phyloP scores from a whole-genome alignment of 92 coral and sea anemone species.

The Parazoanthus swiftii region DNA sequence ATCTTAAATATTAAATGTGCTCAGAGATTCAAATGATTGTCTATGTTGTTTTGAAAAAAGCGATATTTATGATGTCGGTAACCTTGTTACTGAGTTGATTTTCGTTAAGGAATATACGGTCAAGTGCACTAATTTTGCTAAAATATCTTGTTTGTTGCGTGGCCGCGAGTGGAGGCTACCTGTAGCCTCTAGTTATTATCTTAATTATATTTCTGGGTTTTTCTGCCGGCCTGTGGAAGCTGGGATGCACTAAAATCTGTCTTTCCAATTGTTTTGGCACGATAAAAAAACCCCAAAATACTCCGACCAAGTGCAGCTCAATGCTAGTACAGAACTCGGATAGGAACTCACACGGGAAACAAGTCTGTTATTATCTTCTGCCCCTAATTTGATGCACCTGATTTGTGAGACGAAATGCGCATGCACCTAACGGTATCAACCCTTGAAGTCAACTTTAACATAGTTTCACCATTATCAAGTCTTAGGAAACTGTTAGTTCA shows the following conservation, averaged over 20 bases:
- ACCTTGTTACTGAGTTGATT: no score
- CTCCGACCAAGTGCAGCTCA: background rate
- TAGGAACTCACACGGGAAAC: background rate
- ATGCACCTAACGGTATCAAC: background rate
- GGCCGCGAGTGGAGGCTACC: no score
- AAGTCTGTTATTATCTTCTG: background rate
- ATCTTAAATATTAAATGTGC: no score
- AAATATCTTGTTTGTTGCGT: no score
- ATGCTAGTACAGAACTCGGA: background rate
- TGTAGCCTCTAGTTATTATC: no score
- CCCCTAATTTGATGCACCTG: background rate
- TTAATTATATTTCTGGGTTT: background rate
- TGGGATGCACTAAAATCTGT: background rate
- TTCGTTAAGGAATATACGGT: no score
- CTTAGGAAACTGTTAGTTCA: background rate
- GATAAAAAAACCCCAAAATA: background rate
- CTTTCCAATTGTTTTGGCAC: background rate
- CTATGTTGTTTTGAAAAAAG: no score
- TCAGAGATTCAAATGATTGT: no score
- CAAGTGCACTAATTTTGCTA: no score
- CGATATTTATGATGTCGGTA: no score
- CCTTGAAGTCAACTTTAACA: background rate
- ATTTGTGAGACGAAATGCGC: background rate
- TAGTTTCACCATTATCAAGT: background rate
- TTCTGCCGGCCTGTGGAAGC: background rate